Evolutionary conservation across 2,113 vertebrate genomes (phyloP).

Genomic region (Ibidorhyncha struthersii): DNA sequence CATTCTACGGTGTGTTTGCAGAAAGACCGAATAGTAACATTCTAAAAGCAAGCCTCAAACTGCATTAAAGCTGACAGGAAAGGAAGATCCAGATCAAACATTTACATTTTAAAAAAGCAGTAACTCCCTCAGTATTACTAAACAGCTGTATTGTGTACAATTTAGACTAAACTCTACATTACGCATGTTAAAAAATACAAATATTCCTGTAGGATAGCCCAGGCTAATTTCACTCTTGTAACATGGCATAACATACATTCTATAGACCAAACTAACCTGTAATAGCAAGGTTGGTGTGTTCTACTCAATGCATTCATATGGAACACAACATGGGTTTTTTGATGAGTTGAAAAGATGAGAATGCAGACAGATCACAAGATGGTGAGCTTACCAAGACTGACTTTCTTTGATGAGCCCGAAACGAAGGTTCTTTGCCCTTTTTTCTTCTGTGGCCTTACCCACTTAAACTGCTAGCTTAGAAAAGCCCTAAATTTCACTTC

Average conservation of each 20-base stretch:
- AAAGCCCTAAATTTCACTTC: neutral
- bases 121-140: neutral
- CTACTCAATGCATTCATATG: neutral
- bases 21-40: neutral
- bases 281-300: neutral
- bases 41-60: neutral
- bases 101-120: neutral
- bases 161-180: neutral
- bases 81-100: neutral
- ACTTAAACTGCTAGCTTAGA: neutral
- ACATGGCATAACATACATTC: rapidly evolving
- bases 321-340: neutral
- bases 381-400: neutral
- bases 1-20: rapidly evolving
- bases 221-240: neutral
- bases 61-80: neutral
- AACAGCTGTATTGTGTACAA: neutral
- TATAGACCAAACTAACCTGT: neutral
- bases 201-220: neutral
- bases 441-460: neutral
- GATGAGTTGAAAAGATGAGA: neutral
- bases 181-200: neutral
- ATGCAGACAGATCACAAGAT: neutral
- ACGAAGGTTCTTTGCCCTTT: neutral
- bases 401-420: neutral